Conservation (phyloP, 2,888 invertebrate genomes). For the Mantis religiosa region DNA sequence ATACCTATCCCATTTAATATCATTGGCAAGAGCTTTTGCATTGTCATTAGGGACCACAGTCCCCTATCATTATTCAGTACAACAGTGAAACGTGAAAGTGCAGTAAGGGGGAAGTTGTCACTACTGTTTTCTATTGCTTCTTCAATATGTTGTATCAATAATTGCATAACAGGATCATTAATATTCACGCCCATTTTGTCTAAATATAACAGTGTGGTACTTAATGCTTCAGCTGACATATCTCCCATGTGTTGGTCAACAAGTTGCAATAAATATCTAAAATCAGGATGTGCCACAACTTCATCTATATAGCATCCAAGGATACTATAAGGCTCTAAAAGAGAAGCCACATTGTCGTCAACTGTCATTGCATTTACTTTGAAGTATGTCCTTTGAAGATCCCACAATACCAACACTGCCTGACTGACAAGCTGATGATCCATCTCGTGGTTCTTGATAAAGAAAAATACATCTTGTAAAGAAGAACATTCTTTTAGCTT, state of each 20-base stretch:
- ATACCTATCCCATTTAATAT: constrained; percentile 42
- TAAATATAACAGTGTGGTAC: constrained; percentile 47
- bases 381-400: constrained; percentile 42
- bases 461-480: constrained; percentile 42
- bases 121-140: not conserved
- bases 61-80: constrained; percentile 43
- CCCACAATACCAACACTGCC: constrained; percentile 42
- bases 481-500: constrained; percentile 41
- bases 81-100: constrained; percentile 46
- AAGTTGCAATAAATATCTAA: constrained; percentile 36
- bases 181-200: constrained; percentile 46
- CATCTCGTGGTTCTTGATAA: constrained; percentile 38
- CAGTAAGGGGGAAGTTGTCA: constrained; percentile 37
- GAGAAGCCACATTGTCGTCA: constrained; percentile 13
- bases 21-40: constrained; percentile 43
- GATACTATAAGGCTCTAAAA: constrained; percentile 24
- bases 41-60: constrained; percentile 44
- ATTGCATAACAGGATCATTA: constrained; percentile 39
- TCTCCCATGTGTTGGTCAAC: constrained; percentile 38
- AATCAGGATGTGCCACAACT: constrained; percentile 38
- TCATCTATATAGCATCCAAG: constrained; percentile 38
- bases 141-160: constrained; percentile 38
- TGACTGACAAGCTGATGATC: constrained; percentile 37
- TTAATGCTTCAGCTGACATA: constrained; percentile 44
- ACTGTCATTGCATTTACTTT: constrained; percentile 34